phyloP scores from a whole-genome alignment of 2,797 vertebrate species.

The Lateolabrax maculatus region DNA sequence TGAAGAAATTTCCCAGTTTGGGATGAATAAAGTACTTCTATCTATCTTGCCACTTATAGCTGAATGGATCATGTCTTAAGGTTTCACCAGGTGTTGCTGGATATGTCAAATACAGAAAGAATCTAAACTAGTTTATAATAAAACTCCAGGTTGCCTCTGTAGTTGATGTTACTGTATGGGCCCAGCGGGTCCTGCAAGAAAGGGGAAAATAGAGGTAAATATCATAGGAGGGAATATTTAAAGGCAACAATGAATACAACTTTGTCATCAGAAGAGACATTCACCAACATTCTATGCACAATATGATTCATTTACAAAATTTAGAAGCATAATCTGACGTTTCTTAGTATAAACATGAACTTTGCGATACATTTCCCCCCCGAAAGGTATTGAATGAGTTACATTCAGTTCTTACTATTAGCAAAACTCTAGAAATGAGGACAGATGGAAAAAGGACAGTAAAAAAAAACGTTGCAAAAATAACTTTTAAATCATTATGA shows the following conservation, averaged over 20 bases:
- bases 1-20: no score
- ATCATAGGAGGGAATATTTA: not conserved
- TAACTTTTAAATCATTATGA: not conserved
- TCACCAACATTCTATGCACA: not conserved
- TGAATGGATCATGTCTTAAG: not conserved
- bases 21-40: no score
- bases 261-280: not conserved
- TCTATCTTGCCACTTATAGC: not conserved
- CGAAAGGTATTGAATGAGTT: not conserved
- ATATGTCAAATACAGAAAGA: not conserved
- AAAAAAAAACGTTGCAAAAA: no score
- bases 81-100: not conserved
- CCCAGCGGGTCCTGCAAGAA: not conserved
- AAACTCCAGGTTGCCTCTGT: not conserved
- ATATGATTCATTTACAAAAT: not conserved
- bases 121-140: not conserved
- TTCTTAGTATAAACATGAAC: not conserved
- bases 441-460: not conserved
- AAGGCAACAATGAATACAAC: not conserved
- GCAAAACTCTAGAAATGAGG: not conserved
- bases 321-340: not conserved
- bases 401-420: not conserved
- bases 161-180: not conserved
- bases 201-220: not conserved
- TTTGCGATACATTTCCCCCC: not conserved